These are phyloP conservation scores for Aythya baeri DNA, from an alignment of 2,113 vertebrate species.

Conservation along the genomic window DNA sequence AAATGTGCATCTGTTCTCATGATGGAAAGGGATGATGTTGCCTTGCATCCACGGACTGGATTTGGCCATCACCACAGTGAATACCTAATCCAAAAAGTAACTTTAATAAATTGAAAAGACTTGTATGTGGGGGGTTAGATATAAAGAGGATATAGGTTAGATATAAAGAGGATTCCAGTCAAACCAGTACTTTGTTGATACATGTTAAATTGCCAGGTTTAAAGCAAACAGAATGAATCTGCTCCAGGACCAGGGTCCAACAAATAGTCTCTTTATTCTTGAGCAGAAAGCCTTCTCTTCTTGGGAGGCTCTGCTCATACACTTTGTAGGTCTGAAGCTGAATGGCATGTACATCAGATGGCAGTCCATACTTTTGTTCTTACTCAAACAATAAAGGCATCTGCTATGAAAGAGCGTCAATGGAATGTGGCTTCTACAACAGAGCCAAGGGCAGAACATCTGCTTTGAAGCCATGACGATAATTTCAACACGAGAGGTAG, in stretches of 20 bases:
- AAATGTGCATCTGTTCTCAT: not conserved
- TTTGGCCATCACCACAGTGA: not conserved
- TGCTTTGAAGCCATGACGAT: conserved; percentile 45
- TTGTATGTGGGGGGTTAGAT: not conserved
- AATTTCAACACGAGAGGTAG: not conserved
- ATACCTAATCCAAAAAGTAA: not conserved
- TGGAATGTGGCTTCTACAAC: conserved; percentile 49
- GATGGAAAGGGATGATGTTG: not conserved
- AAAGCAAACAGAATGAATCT: not conserved
- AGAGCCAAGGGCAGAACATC: conserved; percentile 39
- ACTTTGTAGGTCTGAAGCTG: not conserved
- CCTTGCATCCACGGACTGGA: not conserved
- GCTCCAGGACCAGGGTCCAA: not conserved
- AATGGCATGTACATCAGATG: not conserved
- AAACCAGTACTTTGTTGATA: not conserved
- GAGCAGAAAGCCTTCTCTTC: not conserved
- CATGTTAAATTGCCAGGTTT: not conserved
- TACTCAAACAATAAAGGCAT: conserved; percentile 39
- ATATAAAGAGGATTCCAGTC: not conserved
- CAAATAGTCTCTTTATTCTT: not conserved
- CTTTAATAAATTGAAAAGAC: not conserved
- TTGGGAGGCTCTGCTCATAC: not conserved
- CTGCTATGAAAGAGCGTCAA: conserved; percentile 29
- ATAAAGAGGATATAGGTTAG: not conserved
- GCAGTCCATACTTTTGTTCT: conserved; percentile 50